These are phyloP conservation scores for Wasmannia auropunctata DNA, from an alignment of 1,140 invertebrate species.

Conservation along the genomic window DNA sequence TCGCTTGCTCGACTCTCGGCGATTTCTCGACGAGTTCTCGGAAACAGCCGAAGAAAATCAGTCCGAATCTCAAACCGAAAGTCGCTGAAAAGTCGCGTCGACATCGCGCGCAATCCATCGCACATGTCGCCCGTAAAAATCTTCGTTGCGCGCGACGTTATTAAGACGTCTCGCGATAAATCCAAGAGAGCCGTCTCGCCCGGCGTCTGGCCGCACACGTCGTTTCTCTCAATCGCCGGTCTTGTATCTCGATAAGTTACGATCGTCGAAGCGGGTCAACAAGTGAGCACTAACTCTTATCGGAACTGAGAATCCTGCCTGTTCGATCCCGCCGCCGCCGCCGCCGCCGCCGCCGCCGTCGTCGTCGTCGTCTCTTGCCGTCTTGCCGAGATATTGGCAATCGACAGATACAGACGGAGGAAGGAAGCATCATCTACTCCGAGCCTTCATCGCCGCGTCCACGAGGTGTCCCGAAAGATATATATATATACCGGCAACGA, in stretches of 20 bases:
- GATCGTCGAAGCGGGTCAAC: conserved; percentile 79
- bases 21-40: not conserved
- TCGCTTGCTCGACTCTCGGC: not conserved
- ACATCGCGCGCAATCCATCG: not conserved
- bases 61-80: not conserved
- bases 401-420: conserved; percentile 65
- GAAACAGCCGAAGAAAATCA: not conserved
- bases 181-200: not conserved
- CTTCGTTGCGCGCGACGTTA: not conserved
- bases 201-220: conserved; percentile 1
- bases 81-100: not conserved
- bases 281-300: conserved; percentile 82
- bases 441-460: conserved; percentile 26
- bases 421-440: conserved; percentile 19
- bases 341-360: too few species aligned
- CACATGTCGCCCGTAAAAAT: not conserved
- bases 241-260: conserved; percentile 76
- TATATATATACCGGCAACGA: not conserved
- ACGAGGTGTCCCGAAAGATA: conserved; percentile 13
- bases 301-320: conserved; percentile 72
- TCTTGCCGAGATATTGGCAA: conserved; percentile 78
- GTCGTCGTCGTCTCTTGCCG: conserved; percentile 65
- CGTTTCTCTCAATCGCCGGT: conserved; percentile 49
- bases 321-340: conserved; percentile 70
- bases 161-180: conserved; percentile 38